Evolutionary conservation across 2,113 vertebrate species (phyloP), one percentile per base, ranked within the genome.

Genomic region (Gila orcuttii): DNA sequence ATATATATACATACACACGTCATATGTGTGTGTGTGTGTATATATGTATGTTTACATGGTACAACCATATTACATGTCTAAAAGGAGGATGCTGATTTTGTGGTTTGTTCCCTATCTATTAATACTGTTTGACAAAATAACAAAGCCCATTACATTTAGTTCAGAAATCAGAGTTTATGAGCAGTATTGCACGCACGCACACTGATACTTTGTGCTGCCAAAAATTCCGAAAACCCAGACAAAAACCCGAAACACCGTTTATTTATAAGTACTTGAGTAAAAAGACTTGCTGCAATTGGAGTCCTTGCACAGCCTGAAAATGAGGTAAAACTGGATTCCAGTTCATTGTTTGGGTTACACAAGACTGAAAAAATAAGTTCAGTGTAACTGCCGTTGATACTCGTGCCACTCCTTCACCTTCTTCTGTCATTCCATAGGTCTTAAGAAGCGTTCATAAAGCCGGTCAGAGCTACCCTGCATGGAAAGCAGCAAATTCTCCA

Each of bases 361-460:
- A 75, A 62, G 77, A 75, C 10, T 19, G 2, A 15, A 79, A 47
- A 86, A 59, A 73, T n/a, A 36, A 42, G 52, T 33, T 83, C 60
- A 78, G 39, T 47, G 81, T 75, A 76, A 33, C 19, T 31, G 82
- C 42, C 31, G 42, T 8, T 52, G 19, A 82, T 64, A 84, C 50
- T 62, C 17, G n/a, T 55, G 50, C 59, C 50, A 15, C 71, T 11
- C 68, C 74, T 73, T 84, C 36, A 79, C 17, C 76, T 68, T 8
- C 85, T 74, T 36, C 10, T 59, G 42, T 80, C 57, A 84, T 55
- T 85, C 73, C 87, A 11, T 85, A 96, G 96, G 92, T 96, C 86
- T 79, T 96, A 92, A 94, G 86, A 87, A 87, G 91, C 83, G 89
- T 95, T n/a, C 91, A 94, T 88, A 92, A 91, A 90, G 95, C 96